Conservation (phyloP, 1,140 invertebrate genomes). For the Ericerus pela region DNA sequence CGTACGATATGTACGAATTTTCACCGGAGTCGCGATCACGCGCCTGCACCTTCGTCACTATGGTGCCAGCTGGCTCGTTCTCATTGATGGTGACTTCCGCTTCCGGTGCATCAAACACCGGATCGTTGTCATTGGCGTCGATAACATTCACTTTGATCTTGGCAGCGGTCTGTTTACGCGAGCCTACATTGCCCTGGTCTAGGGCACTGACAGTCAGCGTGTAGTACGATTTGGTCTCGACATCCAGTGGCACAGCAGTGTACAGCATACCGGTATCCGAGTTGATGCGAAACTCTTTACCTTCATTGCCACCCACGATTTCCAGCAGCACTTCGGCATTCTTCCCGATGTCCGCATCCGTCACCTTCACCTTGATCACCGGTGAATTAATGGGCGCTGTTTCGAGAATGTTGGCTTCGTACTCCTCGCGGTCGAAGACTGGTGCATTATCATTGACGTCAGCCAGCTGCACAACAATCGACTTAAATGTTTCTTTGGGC, state of each 20-base stretch:
- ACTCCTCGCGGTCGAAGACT: slow-evolving; percentile 74
- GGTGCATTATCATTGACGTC: slow-evolving; percentile 75
- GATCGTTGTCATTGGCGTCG: slow-evolving; percentile 86
- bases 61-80: slow-evolving; percentile 70
- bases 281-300: slow-evolving; percentile 72
- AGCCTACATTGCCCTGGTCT: slow-evolving; percentile 70
- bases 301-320: slow-evolving; percentile 84
- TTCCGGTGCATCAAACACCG: slow-evolving; percentile 58
- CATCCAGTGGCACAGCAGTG: slow-evolving; percentile 67
- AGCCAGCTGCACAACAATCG: slow-evolving; percentile 55
- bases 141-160: slow-evolving; percentile 76
- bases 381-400: slow-evolving; percentile 76
- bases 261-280: slow-evolving; percentile 78
- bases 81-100: slow-evolving; percentile 57
- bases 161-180: slow-evolving; percentile 68
- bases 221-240: slow-evolving; percentile 74
- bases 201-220: slow-evolving; percentile 80
- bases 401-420: slow-evolving; percentile 75
- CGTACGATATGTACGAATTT: slow-evolving; percentile 89
- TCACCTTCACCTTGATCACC: slow-evolving; percentile 69
- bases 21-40: slow-evolving; percentile 80
- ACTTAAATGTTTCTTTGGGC: slow-evolving; percentile 53
- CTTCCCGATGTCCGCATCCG: slow-evolving; percentile 62
- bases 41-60: slow-evolving; percentile 66
- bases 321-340: slow-evolving; percentile 72